Percentiles rank a stretch among this genome's conserved stretches.
Conservation (phyloP, 2,888 invertebrate species). For the Thelaira solivaga region DNA sequence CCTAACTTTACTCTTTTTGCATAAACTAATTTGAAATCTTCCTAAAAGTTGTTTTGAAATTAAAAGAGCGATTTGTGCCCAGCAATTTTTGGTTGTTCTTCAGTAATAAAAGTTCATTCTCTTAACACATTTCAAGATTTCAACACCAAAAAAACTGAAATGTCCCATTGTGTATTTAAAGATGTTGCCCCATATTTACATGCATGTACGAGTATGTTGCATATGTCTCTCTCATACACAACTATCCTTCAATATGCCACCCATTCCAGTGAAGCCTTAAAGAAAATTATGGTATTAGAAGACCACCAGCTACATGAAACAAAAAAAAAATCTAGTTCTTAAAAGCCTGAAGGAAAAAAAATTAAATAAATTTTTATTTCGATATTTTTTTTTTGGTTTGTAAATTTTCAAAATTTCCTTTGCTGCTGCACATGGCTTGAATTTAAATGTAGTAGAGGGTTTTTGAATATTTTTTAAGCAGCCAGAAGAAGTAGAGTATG, state of each 20-base stretch:
- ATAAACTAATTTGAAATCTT: no score
- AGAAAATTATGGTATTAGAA: slow-evolving; percentile 47
- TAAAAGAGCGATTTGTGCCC: no score
- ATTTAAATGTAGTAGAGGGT: not conserved
- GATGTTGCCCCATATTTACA: slow-evolving; percentile 11
- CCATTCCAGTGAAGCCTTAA: slow-evolving; percentile 8
- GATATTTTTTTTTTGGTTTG: not conserved
- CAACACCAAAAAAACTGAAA: no score
- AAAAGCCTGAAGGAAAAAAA: slow-evolving; percentile 16
- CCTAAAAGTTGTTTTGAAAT: no score
- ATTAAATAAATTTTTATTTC: slow-evolving; percentile 11
- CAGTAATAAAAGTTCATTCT: no score
- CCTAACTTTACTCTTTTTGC: no score
- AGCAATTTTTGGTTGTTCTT: no score
- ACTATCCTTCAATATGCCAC: not conserved
- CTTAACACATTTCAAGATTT: no score
- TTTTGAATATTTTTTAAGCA: slow-evolving; percentile 5
- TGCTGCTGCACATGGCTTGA: not conserved
- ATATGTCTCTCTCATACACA: slow-evolving; percentile 26
- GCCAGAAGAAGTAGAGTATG: not conserved
- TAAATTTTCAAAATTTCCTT: not conserved
- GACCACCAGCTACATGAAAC: not conserved
- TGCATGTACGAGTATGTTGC: no score
- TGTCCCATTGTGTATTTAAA: no score
- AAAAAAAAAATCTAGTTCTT: no score